phyloP scores from a whole-genome alignment of 1,140 invertebrate species.

The Bombus polaris region DNA sequence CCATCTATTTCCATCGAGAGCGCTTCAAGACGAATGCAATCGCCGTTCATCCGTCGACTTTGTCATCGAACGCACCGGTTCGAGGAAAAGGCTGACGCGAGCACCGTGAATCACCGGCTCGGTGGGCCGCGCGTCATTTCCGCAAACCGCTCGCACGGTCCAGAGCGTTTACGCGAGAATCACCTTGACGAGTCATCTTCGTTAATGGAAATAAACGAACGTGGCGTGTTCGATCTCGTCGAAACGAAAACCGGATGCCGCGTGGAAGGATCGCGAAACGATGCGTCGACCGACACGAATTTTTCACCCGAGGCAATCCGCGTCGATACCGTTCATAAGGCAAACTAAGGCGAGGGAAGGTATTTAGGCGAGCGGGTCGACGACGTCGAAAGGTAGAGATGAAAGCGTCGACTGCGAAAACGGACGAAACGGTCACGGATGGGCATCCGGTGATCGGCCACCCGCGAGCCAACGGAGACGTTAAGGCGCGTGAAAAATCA shows the following conservation, averaged over 20 bases:
- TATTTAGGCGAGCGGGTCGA: no score
- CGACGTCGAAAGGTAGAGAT: not conserved
- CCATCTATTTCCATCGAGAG: not conserved
- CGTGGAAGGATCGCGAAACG: no score
- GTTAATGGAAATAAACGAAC: constrained; percentile 45
- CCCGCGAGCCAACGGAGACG: constrained; percentile 25
- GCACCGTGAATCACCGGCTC: constrained; percentile 46
- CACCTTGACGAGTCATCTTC: constrained; percentile 51
- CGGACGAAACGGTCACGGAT: constrained; percentile 25
- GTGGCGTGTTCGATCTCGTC: not conserved
- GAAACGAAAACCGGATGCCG: not conserved
- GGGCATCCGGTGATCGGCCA: constrained; percentile 45
- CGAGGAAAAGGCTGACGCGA: constrained; percentile 26
- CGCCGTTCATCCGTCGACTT: not conserved
- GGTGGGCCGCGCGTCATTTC: constrained; percentile 38
- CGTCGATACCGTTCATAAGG: no score
- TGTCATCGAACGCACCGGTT: constrained; percentile 33
- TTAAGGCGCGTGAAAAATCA: constrained; percentile 67
- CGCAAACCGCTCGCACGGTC: constrained; percentile 47
- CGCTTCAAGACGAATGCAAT: not conserved
- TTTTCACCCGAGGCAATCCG: no score
- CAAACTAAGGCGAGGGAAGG: not conserved
- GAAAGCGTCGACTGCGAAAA: constrained; percentile 16
- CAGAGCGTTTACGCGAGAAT: constrained; percentile 38
- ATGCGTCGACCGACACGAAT: not conserved